These are phyloP conservation scores for Cremastinae sp. DNA, from an alignment of 2,888 invertebrate species.

Conservation along the genomic window DNA sequence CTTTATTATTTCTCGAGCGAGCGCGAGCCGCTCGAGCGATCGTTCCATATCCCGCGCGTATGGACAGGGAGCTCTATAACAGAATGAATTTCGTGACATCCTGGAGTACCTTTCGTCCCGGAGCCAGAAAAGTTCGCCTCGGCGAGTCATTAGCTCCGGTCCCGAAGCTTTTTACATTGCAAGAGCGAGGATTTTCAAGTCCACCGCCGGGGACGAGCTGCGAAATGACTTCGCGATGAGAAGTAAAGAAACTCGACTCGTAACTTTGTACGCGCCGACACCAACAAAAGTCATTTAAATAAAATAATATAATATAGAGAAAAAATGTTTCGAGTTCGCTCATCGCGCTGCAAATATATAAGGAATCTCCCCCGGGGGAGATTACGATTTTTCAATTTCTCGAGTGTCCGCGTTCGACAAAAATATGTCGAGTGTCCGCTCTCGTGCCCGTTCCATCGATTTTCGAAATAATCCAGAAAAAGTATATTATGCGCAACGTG, in stretches of 20 bases:
- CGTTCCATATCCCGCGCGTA: slow-evolving; percentile 12
- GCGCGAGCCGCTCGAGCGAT: slow-evolving; percentile 10
- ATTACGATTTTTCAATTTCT: no score
- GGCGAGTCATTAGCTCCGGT: slow-evolving; percentile 45
- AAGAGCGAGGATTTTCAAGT: slow-evolving; percentile 20
- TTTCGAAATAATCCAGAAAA: no score
- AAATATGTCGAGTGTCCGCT: no score
- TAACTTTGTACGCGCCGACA: not conserved
- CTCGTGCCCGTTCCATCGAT: no score
- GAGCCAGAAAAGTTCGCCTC: slow-evolving; percentile 45
- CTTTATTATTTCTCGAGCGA: not conserved
- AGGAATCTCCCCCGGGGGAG: no score
- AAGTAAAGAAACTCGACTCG: not conserved
- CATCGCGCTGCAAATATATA: no score
- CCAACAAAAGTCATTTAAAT: not conserved
- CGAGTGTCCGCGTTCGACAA: no score
- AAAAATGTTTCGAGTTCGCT: no score
- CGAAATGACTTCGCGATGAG: not conserved
- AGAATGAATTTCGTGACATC: slow-evolving; percentile 46
- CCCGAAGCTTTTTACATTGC: slow-evolving; percentile 14
- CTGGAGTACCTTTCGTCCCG: slow-evolving; percentile 34
- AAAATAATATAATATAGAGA: not conserved
- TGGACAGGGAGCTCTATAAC: slow-evolving; percentile 24
- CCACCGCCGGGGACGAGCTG: slow-evolving; percentile 9
- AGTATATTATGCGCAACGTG: no score